These are phyloP conservation scores for Ooceraea biroi DNA, from an alignment of 1,140 invertebrate species.

Conservation along the genomic window DNA sequence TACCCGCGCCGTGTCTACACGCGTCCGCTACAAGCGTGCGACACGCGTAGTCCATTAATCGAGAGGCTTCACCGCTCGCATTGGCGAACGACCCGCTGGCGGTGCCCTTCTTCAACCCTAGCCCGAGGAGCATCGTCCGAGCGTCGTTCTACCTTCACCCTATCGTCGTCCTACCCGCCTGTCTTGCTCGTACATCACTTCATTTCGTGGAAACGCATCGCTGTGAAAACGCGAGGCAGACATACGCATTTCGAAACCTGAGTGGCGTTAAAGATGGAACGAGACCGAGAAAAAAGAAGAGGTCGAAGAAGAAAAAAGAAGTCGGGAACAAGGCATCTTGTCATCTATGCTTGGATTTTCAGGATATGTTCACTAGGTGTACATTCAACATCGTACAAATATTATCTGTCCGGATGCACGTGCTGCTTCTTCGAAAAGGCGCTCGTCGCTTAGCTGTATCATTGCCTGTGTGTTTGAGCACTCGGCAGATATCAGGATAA, in stretches of 20 bases:
- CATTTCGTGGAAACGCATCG: conserved; percentile 44
- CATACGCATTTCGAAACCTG: conserved; percentile 31
- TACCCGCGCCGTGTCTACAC: conserved; percentile 60
- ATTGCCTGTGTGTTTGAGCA: neutral
- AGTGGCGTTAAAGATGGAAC: conserved; percentile 30
- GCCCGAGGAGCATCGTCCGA: neutral
- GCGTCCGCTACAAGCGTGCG: conserved; percentile 43
- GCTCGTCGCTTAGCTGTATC: neutral
- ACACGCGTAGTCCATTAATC: conserved; percentile 67
- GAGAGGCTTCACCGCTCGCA: conserved; percentile 28
- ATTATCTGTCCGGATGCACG: neutral
- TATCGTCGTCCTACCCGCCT: neutral
- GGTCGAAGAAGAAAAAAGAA: neutral
- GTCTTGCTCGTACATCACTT: neutral
- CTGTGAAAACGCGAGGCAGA: conserved; percentile 63
- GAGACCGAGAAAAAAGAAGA: neutral
- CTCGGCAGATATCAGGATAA: conserved; percentile 2
- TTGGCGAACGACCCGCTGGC: neutral
- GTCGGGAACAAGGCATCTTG: neutral
- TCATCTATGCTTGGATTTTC: conserved; percentile 33
- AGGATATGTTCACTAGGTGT: neutral
- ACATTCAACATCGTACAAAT: neutral
- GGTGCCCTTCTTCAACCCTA: neutral
- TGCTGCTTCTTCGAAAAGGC: neutral
- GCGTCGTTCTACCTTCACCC: neutral